A percentile compares a stretch with the other conserved stretches of the same genome.
These are phyloP conservation scores for Brachionichthys hirsutus DNA, from an alignment of 2,113 vertebrate species.

Conservation along the genomic window DNA sequence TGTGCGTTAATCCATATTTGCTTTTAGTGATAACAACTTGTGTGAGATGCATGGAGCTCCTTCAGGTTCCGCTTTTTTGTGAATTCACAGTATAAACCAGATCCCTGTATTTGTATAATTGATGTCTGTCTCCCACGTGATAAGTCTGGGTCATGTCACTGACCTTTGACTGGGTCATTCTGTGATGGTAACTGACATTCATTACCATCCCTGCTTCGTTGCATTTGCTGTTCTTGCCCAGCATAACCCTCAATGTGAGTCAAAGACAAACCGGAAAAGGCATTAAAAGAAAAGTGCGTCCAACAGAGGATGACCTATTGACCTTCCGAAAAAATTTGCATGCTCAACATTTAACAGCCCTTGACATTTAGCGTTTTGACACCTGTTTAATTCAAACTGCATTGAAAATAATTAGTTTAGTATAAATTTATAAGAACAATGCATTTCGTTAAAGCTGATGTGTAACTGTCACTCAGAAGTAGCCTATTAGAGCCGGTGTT, in stretches of 20 bases:
- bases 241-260: not conserved
- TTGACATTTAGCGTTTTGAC: conserved; percentile 18
- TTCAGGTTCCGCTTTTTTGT: too few species aligned
- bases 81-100: too few species aligned
- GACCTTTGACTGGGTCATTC: conserved; percentile 24
- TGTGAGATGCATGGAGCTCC: too few species aligned
- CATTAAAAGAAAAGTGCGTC: not conserved
- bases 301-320: conserved; percentile 8
- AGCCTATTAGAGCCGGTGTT: conserved; percentile 15
- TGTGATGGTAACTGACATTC: conserved; percentile 8
- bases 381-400: conserved; percentile 1
- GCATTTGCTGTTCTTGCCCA: conserved; percentile 10
- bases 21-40: too few species aligned
- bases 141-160: conserved; percentile 26
- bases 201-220: not conserved
- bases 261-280: not conserved
- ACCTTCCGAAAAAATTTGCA: conserved; percentile 37
- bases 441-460: conserved; percentile 2
- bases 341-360: conserved; percentile 3
- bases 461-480: conserved; percentile 2
- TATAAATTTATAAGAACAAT: not conserved
- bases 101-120: not conserved
- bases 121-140: conserved; percentile 37
- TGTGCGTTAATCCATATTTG: too few species aligned
- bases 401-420: not conserved